Percentiles rank a stretch among this genome's conserved stretches.
phyloP scores from a whole-genome alignment of 2,888 invertebrate genomes.

The Zygogramma bicolorata region DNA sequence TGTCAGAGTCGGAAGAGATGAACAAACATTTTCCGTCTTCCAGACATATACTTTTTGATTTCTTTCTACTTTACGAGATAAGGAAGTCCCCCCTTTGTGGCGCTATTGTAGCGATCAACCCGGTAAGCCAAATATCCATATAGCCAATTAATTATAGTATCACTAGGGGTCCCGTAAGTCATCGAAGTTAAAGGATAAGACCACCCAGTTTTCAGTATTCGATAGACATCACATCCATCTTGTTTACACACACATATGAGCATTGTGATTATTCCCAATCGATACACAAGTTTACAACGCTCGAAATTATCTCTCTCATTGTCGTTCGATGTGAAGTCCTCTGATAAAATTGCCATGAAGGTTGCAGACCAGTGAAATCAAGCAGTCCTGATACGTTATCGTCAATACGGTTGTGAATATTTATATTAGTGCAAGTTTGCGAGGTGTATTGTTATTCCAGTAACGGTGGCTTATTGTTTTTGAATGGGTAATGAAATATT shows the following conservation, averaged over 20 bases:
- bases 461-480: background rate
- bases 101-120: slow-evolving; percentile 27
- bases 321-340: background rate
- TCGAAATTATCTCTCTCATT: slow-evolving; percentile 6
- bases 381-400: background rate
- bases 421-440: background rate
- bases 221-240: slow-evolving; percentile 48
- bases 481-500: background rate
- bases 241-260: slow-evolving; percentile 47
- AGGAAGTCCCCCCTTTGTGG: too few species aligned
- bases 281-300: slow-evolving; percentile 9
- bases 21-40: too few species aligned
- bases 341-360: slow-evolving; percentile 13
- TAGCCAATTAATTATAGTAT: slow-evolving; percentile 52
- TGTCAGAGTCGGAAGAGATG: too few species aligned
- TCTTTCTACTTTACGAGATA: too few species aligned
- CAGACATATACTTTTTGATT: too few species aligned
- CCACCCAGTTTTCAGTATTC: slow-evolving; percentile 53
- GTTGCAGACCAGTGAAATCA: background rate
- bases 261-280: slow-evolving; percentile 14
- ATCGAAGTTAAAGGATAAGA: slow-evolving; percentile 48
- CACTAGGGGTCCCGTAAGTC: slow-evolving; percentile 54
- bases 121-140: slow-evolving; percentile 42
- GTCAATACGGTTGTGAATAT: background rate
- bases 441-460: background rate